Percentiles rank a stretch among this genome's conserved stretches.
Evolutionary conservation across 1,140 invertebrate species (phyloP).

Genomic region (Drosophila teissieri): DNA sequence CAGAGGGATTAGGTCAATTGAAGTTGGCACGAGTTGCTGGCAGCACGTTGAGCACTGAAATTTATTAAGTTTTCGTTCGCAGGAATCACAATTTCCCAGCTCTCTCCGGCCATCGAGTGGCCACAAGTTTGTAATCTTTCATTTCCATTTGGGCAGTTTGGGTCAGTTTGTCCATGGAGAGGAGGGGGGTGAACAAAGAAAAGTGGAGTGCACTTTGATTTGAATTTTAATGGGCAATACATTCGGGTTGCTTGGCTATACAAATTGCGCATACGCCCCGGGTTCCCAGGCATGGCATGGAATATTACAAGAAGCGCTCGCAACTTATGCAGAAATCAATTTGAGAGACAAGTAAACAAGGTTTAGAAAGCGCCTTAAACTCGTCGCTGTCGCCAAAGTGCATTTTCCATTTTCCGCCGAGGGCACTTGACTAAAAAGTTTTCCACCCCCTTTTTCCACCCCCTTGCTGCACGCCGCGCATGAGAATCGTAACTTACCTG

Average conservation of each 20-base stretch:
- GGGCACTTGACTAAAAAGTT: conserved; percentile 59
- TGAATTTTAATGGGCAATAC: conserved; percentile 51
- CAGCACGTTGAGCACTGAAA: conserved; percentile 6
- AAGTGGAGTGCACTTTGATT: conserved; percentile 50
- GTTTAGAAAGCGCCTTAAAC: conserved; percentile 56
- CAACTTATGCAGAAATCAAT: conserved; percentile 64
- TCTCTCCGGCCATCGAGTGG: conserved; percentile 20
- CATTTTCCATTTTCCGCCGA: conserved; percentile 36
- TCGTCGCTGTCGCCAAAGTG: conserved; percentile 60
- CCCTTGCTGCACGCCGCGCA: neutral
- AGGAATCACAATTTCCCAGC: conserved; percentile 18
- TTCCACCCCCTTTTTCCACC: neutral
- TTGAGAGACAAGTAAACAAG: conserved; percentile 62
- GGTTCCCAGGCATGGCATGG: neutral
- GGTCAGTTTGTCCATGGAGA: neutral
- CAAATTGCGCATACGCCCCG: conserved; percentile 52
- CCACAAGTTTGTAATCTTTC: conserved; percentile 26
- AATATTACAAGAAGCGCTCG: conserved; percentile 12
- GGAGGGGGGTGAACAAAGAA: no score
- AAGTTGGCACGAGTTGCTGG: conserved; percentile 21
- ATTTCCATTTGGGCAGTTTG: conserved; percentile 35
- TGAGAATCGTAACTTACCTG: conserved; percentile 68
- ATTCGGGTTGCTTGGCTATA: conserved; percentile 36
- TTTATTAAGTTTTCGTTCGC: conserved; percentile 41
- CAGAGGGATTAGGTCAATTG: conserved; percentile 36